Base-by-base conservation (phyloP, 2,113 vertebrate genomes). In the Pampusana beccarii region DNA sequence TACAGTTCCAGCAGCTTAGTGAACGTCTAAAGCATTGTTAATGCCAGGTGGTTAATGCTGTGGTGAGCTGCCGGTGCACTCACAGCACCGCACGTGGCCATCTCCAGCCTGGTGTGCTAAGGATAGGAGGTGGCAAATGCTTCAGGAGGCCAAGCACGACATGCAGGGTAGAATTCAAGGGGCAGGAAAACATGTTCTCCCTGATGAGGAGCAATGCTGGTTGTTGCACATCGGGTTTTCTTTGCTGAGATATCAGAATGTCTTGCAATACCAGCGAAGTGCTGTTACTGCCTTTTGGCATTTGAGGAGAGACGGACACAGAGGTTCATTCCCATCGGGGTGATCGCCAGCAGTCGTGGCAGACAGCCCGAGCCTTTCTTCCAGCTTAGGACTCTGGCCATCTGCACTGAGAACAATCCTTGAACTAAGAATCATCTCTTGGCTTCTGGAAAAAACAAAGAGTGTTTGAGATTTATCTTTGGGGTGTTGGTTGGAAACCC, bases 81-180 rank as follows among this genome's bases (percentile, higher is more conserved):
- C 0, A 6, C 17, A 29, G 57, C n/a, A 28, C 16, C 21, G 18
- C 3, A 2, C 4, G 2, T 36, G 57, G 44, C 64, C 2, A 0
- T 23, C 40, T 72, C 71, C 60, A 57, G 40, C 53, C 60, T 4
- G 1, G 34, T 10, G 11, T 0, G 0, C 54, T 46, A 42, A 2
- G 26, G 82, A 44, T 13, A n/a, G 58, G 31, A 48, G 48, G 19
- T 36, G 34, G 42, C 31, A 78, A 75, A 56, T 4, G 7, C 48
- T 66, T 70, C 2, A 3, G 34, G 24, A 66, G 6, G 61, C 54
- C 44, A 40, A 50, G n/a, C 14, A 48, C 60, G 69, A 48, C 5
- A 9, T 8, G 7, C 46, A 58, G 61, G 38, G 69, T 34, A 50
- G 64, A 57, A 54, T 28, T 16, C 0, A 1, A 12, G 13, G 46